phyloP scores from a whole-genome alignment of 2,888 invertebrate genomes.

The Oscheius myriophilus region DNA sequence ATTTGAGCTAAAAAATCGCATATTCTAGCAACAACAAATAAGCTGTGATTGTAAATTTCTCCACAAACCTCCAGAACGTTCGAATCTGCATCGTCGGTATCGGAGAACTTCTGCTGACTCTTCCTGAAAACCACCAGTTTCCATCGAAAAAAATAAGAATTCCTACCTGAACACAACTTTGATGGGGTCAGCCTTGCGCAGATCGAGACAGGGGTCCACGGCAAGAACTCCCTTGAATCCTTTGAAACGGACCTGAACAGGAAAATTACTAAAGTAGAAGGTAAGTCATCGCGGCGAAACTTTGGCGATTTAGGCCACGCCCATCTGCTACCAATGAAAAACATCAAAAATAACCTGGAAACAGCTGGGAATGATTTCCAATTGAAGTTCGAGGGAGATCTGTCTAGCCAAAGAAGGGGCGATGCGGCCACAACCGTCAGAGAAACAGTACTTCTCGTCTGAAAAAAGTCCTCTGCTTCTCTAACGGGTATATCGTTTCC shows the following conservation, averaged over 20 bases:
- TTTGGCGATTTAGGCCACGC: too few species aligned
- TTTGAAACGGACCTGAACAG: constrained; percentile 61
- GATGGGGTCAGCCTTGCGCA: background rate
- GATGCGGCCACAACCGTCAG: constrained; percentile 60
- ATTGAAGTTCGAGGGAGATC: constrained; percentile 36
- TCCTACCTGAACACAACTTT: constrained; percentile 40
- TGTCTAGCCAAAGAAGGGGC: constrained; percentile 33
- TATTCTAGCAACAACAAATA: too few species aligned
- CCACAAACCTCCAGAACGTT: background rate
- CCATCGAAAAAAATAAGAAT: background rate
- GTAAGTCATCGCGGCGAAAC: too few species aligned
- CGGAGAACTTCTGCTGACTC: constrained; percentile 61
- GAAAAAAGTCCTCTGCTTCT: background rate
- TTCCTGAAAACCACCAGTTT: constrained; percentile 49
- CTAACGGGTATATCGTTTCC: too few species aligned
- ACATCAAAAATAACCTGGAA: constrained; percentile 45
- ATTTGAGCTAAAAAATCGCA: too few species aligned
- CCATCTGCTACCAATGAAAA: too few species aligned
- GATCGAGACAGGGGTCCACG: constrained; percentile 58
- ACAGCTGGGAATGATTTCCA: constrained; percentile 54
- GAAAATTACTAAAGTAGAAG: too few species aligned
- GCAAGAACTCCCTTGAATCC: constrained; percentile 69
- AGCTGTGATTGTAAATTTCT: too few species aligned
- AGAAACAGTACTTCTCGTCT: constrained; percentile 55
- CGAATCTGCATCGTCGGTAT: constrained; percentile 38